Conservation (phyloP, 2,888 invertebrate genomes). For the Trachelus troglodyta region DNA sequence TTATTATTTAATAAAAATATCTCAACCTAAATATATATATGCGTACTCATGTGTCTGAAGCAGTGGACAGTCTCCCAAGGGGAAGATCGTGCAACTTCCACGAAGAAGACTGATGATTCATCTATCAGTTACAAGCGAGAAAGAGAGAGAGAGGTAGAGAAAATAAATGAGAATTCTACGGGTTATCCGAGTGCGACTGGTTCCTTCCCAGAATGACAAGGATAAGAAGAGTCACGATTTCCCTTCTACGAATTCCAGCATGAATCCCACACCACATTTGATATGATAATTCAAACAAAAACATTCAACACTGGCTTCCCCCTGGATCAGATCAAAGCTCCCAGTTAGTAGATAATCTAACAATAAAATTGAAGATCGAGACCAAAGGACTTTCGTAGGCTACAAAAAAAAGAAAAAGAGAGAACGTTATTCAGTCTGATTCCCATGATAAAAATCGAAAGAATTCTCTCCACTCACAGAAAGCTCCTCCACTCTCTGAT, state of each 20-base stretch:
- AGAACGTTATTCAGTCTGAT: not conserved
- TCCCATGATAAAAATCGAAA: not conserved
- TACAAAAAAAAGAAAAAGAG: not conserved
- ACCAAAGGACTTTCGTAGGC: not conserved
- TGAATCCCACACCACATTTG: not conserved
- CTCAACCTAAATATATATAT: not conserved
- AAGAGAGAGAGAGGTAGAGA: not conserved
- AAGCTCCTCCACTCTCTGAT: not conserved
- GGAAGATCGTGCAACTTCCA: not conserved
- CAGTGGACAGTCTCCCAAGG: not conserved
- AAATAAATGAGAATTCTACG: constrained; percentile 4
- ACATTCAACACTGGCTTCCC: not conserved
- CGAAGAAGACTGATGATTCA: not conserved
- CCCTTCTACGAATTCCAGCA: not conserved
- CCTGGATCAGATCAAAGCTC: not conserved
- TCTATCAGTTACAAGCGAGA: not conserved
- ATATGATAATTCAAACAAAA: not conserved
- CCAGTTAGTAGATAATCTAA: not conserved
- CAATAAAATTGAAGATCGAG: not conserved
- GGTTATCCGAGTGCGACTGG: not conserved
- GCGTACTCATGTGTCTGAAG: not conserved
- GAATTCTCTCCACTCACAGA: not conserved
- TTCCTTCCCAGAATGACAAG: not conserved
- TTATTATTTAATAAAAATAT: not conserved
- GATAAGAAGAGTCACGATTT: not conserved